A percentile compares a stretch with the other conserved stretches of the same genome.
Evolutionary conservation across 2,113 vertebrate species (phyloP).

Genomic region (Rhabdornis inornatus): DNA sequence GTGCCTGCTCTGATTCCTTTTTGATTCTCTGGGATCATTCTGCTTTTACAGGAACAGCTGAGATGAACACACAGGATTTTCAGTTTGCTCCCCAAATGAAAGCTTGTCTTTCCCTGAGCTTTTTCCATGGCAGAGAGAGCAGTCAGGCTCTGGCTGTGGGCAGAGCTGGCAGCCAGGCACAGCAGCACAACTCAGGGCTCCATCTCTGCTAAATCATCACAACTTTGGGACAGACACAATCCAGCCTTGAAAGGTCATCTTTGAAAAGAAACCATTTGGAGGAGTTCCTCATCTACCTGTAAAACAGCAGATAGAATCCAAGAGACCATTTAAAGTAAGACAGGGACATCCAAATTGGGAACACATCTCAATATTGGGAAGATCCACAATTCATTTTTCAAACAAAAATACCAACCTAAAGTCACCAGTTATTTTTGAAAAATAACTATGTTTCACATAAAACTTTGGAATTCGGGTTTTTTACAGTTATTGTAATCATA

Average conservation of each 20-base stretch:
- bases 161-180: background rate
- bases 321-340: background rate
- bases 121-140: background rate
- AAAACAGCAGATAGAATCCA: background rate
- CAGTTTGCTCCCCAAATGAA: background rate
- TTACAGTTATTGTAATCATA: background rate
- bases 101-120: background rate
- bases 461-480: background rate
- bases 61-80: background rate
- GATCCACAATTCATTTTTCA: background rate
- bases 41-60: background rate
- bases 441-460: background rate
- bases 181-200: background rate
- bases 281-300: background rate
- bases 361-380: background rate
- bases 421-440: accelerated
- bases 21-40: background rate
- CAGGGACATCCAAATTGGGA: background rate
- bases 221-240: background rate
- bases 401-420: background rate
- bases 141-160: background rate
- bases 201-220: background rate
- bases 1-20: background rate
- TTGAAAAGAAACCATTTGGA: background rate
- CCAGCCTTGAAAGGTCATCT: background rate